Conservation (phyloP, 1,140 invertebrate species). For the Hypsibius dujardini region DNA sequence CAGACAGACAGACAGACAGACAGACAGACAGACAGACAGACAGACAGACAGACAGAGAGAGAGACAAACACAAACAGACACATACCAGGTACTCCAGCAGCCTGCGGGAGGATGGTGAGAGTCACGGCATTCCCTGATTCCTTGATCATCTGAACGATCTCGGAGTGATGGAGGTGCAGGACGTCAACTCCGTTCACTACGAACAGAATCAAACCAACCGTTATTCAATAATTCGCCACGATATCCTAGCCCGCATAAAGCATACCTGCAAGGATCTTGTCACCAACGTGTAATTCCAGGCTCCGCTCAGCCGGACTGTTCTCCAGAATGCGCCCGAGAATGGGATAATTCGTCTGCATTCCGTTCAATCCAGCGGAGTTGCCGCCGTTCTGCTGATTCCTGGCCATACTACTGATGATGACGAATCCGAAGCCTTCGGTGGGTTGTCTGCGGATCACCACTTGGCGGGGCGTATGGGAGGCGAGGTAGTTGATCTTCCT, state of each 20-base stretch:
- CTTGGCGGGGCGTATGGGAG: slow-evolving; percentile 46
- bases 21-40: too few species aligned
- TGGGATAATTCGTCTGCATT: neutral
- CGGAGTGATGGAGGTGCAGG: slow-evolving; percentile 74
- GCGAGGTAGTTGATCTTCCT: slow-evolving; percentile 33
- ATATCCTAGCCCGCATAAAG: neutral
- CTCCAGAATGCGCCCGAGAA: slow-evolving; percentile 67
- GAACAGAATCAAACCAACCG: neutral
- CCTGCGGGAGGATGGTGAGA: slow-evolving; percentile 46
- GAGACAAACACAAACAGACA: neutral
- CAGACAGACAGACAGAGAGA: neutral
- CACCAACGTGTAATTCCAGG: slow-evolving; percentile 69
- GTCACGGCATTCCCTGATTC: slow-evolving; percentile 77
- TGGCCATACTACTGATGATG: slow-evolving; percentile 46
- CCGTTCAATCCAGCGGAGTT: neutral
- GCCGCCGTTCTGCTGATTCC: neutral
- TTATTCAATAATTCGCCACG: neutral
- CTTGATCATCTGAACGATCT: slow-evolving; percentile 80
- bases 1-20: too few species aligned
- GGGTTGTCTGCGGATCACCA: slow-evolving; percentile 68
- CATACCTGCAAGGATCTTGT: slow-evolving; percentile 62
- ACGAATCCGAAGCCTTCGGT: slow-evolving; percentile 97
- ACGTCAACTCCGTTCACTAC: slow-evolving; percentile 84
- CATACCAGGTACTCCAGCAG: neutral
- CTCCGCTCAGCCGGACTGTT: slow-evolving; percentile 84